Base-by-base conservation (phyloP, 2,113 vertebrate genomes). In the Daboia siamensis region DNA sequence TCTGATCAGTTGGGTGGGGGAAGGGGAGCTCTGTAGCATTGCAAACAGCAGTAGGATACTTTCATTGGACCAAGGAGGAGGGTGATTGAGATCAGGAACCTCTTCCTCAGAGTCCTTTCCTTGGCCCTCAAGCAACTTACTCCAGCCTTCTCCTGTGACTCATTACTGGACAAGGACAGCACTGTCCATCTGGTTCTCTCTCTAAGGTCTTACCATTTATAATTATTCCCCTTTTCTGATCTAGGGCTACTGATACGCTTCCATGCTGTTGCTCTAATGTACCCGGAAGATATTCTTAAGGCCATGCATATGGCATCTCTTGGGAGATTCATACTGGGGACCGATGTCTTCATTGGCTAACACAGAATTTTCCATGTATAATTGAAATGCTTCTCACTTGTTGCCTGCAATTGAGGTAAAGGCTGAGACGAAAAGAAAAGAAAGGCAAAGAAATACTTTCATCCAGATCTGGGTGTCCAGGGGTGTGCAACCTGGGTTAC, bases 61-160 rank as follows among this genome's bases (percentile, higher is more conserved):
- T 64, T 15, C 86, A 56, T 90, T 46, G 90, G 15, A 91, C 33
- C 44, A 80, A 87, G 54, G 90, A 61, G 51, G 44, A 23, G 48
- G 10, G 55, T 59, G 61, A 61, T 61, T 52, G 48, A 56, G 15
- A 0, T 0, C 1, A 15, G 61, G 26, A 21, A 48, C 24, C 29
- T 0, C 5, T 0, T 1, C 8, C 21, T 56, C 6, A 0, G 0
- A 39, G 48, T 51, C 24, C 21, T 48, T 80, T 3, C 20, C 88
- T 74, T 23, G 89, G 57, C 44, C 26, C 21, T 7, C 0, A 0
- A 55, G 4, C 3, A 11, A 61, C 24, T 6, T 61, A 3, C 55
- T 91, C n/a, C 52, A 24, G 0, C 26, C 85, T 91, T 92, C 5
- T 44, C 11, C 5, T 11, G 20, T 74, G n/a, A 24, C 2, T 59